phyloP scores from a whole-genome alignment of 2,888 invertebrate species.

The Ashinkailepas kermadecensis region DNA sequence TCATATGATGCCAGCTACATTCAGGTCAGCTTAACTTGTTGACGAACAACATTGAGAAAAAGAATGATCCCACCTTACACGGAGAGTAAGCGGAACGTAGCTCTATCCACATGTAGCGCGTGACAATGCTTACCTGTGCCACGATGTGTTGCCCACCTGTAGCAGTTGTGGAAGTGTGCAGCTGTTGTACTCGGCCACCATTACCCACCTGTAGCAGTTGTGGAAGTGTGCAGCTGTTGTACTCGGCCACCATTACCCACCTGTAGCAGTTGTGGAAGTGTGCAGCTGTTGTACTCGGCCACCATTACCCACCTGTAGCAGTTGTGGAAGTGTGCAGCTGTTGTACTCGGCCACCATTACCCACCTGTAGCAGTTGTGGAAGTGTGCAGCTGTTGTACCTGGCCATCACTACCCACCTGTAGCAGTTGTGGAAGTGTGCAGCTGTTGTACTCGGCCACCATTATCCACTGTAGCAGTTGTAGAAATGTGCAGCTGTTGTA shows the following conservation, averaged over 20 bases:
- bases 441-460: constrained; percentile 68
- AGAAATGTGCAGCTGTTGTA: background rate
- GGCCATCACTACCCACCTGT: constrained; percentile 53
- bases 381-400: background rate
- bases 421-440: constrained; percentile 86
- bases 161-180: too few species aligned
- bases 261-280: constrained; percentile 75
- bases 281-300: constrained; percentile 76
- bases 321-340: constrained; percentile 88
- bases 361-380: background rate
- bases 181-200: too few species aligned
- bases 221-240: too few species aligned
- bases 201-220: too few species aligned
- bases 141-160: too few species aligned
- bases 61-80: too few species aligned
- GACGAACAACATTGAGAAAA: too few species aligned
- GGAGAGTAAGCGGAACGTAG: too few species aligned
- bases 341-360: constrained; percentile 59
- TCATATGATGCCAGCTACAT: too few species aligned
- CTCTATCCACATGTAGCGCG: too few species aligned
- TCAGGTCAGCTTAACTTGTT: too few species aligned
- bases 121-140: too few species aligned
- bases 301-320: constrained; percentile 66
- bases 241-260: constrained; percentile 42
- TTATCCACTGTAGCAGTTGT: background rate